A percentile compares a stretch with the other conserved stretches of the same genome.
phyloP scores from a whole-genome alignment of 2,888 invertebrate genomes.

The Charanyca ferruginea region DNA sequence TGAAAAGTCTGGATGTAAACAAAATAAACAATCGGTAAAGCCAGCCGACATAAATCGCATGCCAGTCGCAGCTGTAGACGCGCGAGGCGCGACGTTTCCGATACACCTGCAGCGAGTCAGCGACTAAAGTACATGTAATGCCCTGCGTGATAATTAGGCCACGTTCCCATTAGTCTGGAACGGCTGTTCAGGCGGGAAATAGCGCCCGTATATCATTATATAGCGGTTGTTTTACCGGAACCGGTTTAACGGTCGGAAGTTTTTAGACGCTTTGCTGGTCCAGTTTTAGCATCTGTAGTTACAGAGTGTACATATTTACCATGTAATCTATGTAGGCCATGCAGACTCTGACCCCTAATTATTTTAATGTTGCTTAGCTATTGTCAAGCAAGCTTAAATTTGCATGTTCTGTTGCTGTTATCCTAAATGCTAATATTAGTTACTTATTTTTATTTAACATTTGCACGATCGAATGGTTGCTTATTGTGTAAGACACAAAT shows the following conservation, averaged over 20 bases:
- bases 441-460: too few species aligned
- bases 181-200: slow-evolving; percentile 48
- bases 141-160: slow-evolving; percentile 52
- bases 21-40: slow-evolving; percentile 12
- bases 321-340: too few species aligned
- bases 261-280: slow-evolving; percentile 26
- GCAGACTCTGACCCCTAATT: too few species aligned
- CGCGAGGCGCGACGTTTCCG: slow-evolving; percentile 24
- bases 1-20: neutral
- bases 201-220: slow-evolving; percentile 28
- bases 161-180: slow-evolving; percentile 45
- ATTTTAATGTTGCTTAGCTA: too few species aligned
- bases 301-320: too few species aligned
- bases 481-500: too few species aligned
- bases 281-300: slow-evolving; percentile 32
- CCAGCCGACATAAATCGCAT: slow-evolving; percentile 19
- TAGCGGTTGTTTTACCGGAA: slow-evolving; percentile 43
- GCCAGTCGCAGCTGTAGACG: neutral
- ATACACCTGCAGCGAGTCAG: slow-evolving; percentile 42
- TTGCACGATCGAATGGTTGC: too few species aligned
- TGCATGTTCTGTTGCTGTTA: too few species aligned
- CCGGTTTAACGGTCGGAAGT: slow-evolving; percentile 48
- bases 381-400: too few species aligned
- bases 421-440: too few species aligned
- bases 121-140: slow-evolving; percentile 19